Evolutionary conservation across 2,797 vertebrate genomes (phyloP), one percentile per base, ranked within the genome.

Genomic region (Uromys caudimaculatus): DNA sequence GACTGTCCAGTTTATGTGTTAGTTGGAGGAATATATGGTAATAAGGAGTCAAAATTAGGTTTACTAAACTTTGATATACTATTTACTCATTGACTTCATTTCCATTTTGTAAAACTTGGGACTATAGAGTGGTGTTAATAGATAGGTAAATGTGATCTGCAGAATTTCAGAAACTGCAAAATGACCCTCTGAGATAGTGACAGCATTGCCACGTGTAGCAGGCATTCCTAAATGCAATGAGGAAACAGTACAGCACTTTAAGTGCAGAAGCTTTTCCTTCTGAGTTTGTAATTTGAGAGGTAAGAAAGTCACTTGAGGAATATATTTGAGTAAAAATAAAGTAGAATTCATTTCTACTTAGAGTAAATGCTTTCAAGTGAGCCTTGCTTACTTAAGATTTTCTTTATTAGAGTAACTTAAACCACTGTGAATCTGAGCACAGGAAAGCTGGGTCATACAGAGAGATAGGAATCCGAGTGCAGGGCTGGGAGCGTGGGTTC

Each of bases 351-450:
- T 1, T 92, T 71, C 69, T 71, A 21, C 69, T 71, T 38, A 71
- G 64, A 90, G n/a, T 50, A 88, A 96, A 81, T 73, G 23, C 7
- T 81, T 88, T 86, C 50, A 89, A 94, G 50, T 73, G 29, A 58
- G 0, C 90, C 44, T 75, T 95, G 95, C 12, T 95, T 95, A 96
- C 12, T 95, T 35, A 94, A 92, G 10, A 93, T 73, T 96, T 93
- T 84, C 47, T 44, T 92, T 38, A 89, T 77, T 85, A 71, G 35
- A 71, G n/a, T 38, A 71, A 93, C 32, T 95, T 90, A 95, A 94
- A 77, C 44, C 38, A 79, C 62, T 90, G 64, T 35, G 82, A 93
- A 92, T 62, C 47, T 93, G 35, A 81, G 50, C 62, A 91, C 41
- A 93, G 90, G 76, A 93, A 96, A 96, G 4, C 21, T 69, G 24